Percentiles rank a stretch among this genome's conserved stretches.
These are phyloP conservation scores for Cyrtonyx montezumae DNA, from an alignment of 2,113 vertebrate genomes.

Conservation along the genomic window DNA sequence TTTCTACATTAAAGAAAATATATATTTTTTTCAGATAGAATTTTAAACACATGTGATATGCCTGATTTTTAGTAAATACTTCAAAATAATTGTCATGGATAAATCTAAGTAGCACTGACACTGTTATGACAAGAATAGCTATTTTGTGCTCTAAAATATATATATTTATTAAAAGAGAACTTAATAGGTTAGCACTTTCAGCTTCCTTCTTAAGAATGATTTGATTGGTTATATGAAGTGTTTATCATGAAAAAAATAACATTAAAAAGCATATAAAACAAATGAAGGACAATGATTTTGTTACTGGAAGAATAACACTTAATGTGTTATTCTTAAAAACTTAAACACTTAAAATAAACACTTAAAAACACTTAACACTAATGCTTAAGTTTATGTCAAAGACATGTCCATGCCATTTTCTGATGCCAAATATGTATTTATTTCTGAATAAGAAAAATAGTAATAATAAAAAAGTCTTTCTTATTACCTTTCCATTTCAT, in stretches of 20 bases:
- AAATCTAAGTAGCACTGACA: neutral
- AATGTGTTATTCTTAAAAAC: no score
- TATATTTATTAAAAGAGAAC: neutral
- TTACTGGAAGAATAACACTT: neutral
- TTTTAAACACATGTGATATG: accelerated
- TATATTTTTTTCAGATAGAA: neutral
- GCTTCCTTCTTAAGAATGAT: neutral
- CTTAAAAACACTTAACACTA: no score
- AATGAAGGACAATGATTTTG: no score
- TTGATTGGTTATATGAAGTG: accelerated
- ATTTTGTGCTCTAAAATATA: neutral
- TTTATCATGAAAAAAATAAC: neutral
- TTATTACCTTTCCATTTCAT: neutral
- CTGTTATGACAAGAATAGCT: neutral
- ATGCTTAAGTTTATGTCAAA: neutral
- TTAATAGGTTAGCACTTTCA: neutral
- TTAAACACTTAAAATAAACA: no score
- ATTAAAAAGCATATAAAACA: neutral
- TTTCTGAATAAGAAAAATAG: neutral
- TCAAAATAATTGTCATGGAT: accelerated
- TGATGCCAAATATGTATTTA: neutral
- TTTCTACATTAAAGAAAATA: no score
- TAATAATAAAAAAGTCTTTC: neutral
- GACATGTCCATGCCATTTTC: neutral
- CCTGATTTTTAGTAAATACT: neutral